Conservation (phyloP, 2,888 invertebrate genomes). For the Hydraecia micacea region DNA sequence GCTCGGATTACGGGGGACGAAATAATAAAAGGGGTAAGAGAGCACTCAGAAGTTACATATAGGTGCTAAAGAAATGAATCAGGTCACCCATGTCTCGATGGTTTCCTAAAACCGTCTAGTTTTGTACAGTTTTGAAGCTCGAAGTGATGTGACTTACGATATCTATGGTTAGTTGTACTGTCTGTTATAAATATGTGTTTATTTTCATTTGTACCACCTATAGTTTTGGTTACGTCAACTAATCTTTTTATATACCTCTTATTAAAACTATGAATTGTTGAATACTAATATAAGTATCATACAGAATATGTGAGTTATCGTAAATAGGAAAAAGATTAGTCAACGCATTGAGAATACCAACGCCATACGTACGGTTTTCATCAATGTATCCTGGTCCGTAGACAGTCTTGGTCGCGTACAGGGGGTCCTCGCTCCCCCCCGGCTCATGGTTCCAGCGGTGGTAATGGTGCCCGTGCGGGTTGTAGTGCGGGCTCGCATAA, state of each 20-base stretch:
- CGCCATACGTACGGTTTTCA: slow-evolving; percentile 89
- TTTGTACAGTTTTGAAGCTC: slow-evolving; percentile 84
- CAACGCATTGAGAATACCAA: slow-evolving; percentile 69
- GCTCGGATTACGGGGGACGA: slow-evolving; percentile 76
- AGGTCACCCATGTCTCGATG: slow-evolving; percentile 71
- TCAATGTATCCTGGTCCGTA: slow-evolving; percentile 89
- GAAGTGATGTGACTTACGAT: slow-evolving; percentile 87
- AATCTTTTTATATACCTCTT: slow-evolving; percentile 75
- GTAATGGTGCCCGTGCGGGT: slow-evolving; percentile 87
- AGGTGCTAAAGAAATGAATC: slow-evolving; percentile 74
- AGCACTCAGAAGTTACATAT: slow-evolving; percentile 76
- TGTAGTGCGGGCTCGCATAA: slow-evolving; percentile 89
- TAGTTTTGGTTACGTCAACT: slow-evolving; percentile 75
- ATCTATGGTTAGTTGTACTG: slow-evolving; percentile 88
- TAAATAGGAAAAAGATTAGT: slow-evolving; percentile 68
- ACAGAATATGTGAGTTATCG: not conserved
- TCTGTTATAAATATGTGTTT: slow-evolving; percentile 75
- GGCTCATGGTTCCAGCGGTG: slow-evolving; percentile 89
- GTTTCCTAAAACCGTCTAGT: slow-evolving; percentile 70
- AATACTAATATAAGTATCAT: not conserved
- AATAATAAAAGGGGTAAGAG: slow-evolving; percentile 74
- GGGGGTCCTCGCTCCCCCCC: slow-evolving; percentile 88
- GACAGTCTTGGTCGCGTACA: slow-evolving; percentile 90
- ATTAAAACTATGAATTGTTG: not conserved
- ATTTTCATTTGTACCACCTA: slow-evolving; percentile 66